Conservation (phyloP, 2,888 invertebrate genomes). For the Holacanthella duospinosa region DNA sequence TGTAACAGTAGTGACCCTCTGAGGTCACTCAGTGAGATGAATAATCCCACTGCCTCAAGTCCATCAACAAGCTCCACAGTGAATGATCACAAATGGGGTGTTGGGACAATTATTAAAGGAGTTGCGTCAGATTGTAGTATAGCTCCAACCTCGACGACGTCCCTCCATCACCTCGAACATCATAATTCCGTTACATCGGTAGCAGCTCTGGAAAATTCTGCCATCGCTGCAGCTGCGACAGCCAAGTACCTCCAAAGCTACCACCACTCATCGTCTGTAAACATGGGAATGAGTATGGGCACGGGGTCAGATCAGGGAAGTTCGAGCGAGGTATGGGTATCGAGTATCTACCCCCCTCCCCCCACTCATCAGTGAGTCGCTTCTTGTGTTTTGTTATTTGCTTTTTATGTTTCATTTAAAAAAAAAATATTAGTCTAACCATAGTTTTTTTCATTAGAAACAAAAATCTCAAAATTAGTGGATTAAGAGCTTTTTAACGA, state of each 20-base stretch:
- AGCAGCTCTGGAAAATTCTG: neutral
- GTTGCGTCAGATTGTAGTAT: neutral
- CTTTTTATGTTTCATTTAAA: neutral
- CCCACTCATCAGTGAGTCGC: constrained; percentile 18
- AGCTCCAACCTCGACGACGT: constrained; percentile 7
- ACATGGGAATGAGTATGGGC: constrained; percentile 4
- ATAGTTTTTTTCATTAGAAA: no score
- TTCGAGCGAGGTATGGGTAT: constrained; percentile 22
- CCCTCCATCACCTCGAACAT: constrained; percentile 10
- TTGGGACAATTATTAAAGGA: constrained; percentile 16
- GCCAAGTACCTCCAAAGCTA: constrained; percentile 17
- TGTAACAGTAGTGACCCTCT: constrained; percentile 19
- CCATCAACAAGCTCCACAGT: neutral
- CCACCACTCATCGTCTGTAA: neutral
- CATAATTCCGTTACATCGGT: neutral
- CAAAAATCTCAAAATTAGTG: no score
- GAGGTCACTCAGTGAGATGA: constrained; percentile 23
- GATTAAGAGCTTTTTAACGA: no score
- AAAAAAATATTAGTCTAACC: no score
- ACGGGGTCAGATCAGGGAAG: constrained; percentile 10
- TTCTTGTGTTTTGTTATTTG: constrained; percentile 10
- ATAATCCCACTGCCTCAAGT: constrained; percentile 2
- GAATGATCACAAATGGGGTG: constrained; percentile 17
- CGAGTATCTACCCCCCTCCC: constrained; percentile 16
- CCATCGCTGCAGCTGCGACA: constrained; percentile 14